Conservation (phyloP, 2,888 invertebrate genomes). For the Cosmia pyralina region DNA sequence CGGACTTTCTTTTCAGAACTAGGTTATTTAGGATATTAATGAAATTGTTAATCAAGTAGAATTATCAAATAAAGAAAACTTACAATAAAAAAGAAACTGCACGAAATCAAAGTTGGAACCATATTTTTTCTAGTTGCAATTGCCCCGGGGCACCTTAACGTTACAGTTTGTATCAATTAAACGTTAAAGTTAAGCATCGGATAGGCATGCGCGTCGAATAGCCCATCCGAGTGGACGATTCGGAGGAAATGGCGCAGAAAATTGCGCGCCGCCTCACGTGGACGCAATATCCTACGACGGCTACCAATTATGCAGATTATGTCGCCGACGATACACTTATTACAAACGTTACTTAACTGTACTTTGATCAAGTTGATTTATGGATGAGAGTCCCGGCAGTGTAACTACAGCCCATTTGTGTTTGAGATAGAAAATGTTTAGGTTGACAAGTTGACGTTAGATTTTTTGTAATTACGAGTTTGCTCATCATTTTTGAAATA, state of each 20-base stretch:
- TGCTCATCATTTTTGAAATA: neutral
- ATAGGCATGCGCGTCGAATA: conserved; percentile 76
- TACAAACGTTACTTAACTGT: conserved; percentile 75
- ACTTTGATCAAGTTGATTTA: conserved; percentile 36
- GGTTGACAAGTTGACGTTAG: neutral
- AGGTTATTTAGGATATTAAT: too few species aligned
- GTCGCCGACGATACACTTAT: conserved; percentile 81
- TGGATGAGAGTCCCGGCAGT: conserved; percentile 24
- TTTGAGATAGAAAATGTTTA: conserved; percentile 14
- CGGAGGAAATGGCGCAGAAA: conserved; percentile 89
- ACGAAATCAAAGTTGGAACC: too few species aligned
- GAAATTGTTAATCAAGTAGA: too few species aligned
- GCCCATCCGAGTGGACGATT: conserved; percentile 82
- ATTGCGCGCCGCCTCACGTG: conserved; percentile 87
- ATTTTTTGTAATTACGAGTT: neutral
- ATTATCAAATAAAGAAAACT: too few species aligned
- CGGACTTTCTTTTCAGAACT: too few species aligned
- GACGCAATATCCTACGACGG: conserved; percentile 88
- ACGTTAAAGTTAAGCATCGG: conserved; percentile 75
- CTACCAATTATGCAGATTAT: conserved; percentile 90
- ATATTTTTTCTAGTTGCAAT: too few species aligned
- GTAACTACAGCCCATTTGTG: conserved; percentile 17
- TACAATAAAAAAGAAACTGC: too few species aligned
- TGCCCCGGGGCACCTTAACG: too few species aligned
- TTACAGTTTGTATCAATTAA: conserved; percentile 78